phyloP scores from a whole-genome alignment of 2,797 vertebrate species.

The Schizothorax lantsangensis region DNA sequence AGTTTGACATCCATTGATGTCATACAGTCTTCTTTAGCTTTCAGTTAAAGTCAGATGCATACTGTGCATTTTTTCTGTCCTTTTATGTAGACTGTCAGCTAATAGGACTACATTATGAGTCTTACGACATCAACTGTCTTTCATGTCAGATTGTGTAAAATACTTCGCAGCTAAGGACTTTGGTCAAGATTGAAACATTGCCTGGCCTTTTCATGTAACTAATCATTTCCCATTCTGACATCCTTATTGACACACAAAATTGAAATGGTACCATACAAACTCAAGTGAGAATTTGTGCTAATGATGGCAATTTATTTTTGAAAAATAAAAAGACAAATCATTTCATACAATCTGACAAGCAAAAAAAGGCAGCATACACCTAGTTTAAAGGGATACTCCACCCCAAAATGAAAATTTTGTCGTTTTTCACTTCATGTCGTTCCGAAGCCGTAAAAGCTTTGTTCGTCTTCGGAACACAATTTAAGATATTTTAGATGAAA shows the following conservation, averaged over 20 bases:
- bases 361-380: not conserved
- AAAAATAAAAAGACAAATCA: not conserved
- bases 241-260: not conserved
- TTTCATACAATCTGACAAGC: not conserved
- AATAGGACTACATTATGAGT: not conserved
- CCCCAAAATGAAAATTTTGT: no score
- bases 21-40: not conserved
- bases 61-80: not conserved
- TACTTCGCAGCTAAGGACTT: not conserved
- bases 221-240: not conserved
- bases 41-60: not conserved
- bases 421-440: no score
- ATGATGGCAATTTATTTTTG: not conserved
- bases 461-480: no score
- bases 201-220: not conserved
- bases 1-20: not conserved
- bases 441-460: no score
- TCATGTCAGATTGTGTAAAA: not conserved
- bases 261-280: not conserved
- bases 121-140: not conserved
- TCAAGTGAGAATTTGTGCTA: no score
- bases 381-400: not conserved
- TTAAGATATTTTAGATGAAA: no score
- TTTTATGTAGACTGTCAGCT: constrained; percentile 2
- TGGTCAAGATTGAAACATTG: not conserved